Evolutionary conservation across 2,113 vertebrate species (phyloP), one percentile per base, ranked within the genome.

Genomic region (Hippocampus mohnikei): DNA sequence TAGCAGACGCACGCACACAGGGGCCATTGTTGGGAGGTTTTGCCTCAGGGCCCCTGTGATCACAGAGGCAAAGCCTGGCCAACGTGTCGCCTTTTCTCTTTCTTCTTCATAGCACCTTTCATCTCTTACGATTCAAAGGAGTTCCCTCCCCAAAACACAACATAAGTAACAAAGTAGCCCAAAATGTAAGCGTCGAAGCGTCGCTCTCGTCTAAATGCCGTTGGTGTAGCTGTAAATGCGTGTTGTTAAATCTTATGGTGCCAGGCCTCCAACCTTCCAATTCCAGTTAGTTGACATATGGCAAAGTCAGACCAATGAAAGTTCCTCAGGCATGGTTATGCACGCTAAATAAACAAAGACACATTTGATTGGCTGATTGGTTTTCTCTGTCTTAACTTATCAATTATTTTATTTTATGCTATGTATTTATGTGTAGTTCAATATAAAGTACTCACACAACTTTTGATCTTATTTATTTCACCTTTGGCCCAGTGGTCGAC

Each of bases 91-190:
- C 37, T 37, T 5, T 37, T 62, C 33, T 63, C 40, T 63, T 42
- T 63, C 21, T 63, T 62, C 18, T 33, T 62, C 59, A 40, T 33
- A 62, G 37, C 40, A 23, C 20, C 61, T 63, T 63, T 62, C 29
- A 62, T 62, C 33, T 62, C 27, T 8, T 37, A 3, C 29, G 16
- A 18, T 18, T 40, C 59, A 23, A 63, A 40, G 10, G 1, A 23
- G 61, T 21, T 11, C 61, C 37, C 61, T 21, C 61, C 21, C n/a
- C 6, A 13, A 41, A 63, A 62, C 33, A 63, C 21, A 63, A 63
- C 9, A n/a, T 23, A 63, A 63, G 40, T 9, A 63, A 41, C 29
- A 9, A n/a, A 63, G 20, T 12, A 41, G 37, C 1, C 2, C 6
- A 13, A 18, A 8, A 40, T 61, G 40, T 37, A 44, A 44, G 42